Base-by-base conservation (phyloP, 64 coral and sea anemone genomes). In the Montipora capricornis region DNA sequence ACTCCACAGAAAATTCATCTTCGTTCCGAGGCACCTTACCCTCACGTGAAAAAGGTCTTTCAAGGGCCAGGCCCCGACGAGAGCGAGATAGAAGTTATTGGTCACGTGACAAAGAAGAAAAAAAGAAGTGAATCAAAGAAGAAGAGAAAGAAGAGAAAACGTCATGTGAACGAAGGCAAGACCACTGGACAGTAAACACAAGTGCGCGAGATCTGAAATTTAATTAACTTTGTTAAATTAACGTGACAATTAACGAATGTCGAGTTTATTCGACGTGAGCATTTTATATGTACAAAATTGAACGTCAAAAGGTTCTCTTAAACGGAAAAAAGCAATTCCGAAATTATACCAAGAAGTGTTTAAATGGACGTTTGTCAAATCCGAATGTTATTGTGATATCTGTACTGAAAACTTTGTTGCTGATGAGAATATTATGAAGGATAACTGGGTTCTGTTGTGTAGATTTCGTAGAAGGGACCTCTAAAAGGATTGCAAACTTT, bases 21-120 rank as follows among this genome's bases (percentile, higher is more conserved):
- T 86, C 67, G 82, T 14, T 86, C 82, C 62, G 47, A 86, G 64
- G 46, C n/a, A 16, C 82, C 82, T 12, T 86, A 86, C 46, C 82
- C 82, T 0, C 92, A 88, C 84, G 37, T 37, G 11, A 93, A 64
- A 73, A 88, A 59, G 7, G 87, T 84, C 9, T 93, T 88, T 53
- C n/a, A 67, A 8, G 79, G 62, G 15, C 82, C 82, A 51, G 92
- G 92, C 14, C 61, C 71, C 46, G 92, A 93, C 7, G 92, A 93
- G 16, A 93, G 83, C 20, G 92, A 93, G 49, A 73, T 93, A 64
- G 92, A 93, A 73, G 92, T 93, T 0, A 88, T 93, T 44, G 92
- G 92, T 76, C 92, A 93, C 48, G 81, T 93, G 17, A 78, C 76
- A 15, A 93, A 87, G 49, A 93, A 93, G 66, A 86, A 73, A 37